Conservation (phyloP, 2,113 vertebrate species). For the Alosa alosa region DNA sequence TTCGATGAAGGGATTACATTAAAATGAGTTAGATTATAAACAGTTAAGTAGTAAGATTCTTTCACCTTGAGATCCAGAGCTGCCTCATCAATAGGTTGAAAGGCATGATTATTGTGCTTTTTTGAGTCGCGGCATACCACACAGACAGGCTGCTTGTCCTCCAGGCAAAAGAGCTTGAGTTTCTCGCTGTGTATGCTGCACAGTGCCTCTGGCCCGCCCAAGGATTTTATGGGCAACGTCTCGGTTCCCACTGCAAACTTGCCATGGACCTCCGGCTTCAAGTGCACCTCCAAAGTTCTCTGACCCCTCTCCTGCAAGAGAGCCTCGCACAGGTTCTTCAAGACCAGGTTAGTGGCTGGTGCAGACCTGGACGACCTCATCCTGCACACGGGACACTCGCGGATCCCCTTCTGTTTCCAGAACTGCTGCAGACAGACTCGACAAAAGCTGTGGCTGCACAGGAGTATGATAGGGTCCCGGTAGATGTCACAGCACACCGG, state of each 20-base stretch:
- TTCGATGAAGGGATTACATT: not conserved
- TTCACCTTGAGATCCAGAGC: conserved; percentile 22
- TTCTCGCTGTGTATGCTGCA: conserved; percentile 16
- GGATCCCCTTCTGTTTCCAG: conserved; percentile 27
- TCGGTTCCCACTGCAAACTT: not conserved
- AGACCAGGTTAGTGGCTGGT: not conserved
- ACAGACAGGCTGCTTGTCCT: conserved; percentile 13
- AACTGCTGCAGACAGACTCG: conserved; percentile 10
- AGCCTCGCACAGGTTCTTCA: not conserved
- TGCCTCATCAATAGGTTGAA: conserved; percentile 20
- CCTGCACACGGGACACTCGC: conserved; percentile 12
- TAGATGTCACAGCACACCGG: not conserved
- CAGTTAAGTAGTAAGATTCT: not conserved
- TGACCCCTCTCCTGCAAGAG: not conserved
- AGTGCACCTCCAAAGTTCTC: not conserved
- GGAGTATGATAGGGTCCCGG: not conserved
- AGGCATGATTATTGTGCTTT: not conserved
- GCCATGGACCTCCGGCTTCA: not conserved
- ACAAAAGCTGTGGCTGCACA: conserved; percentile 24
- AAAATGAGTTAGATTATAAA: not conserved
- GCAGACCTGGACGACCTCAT: not conserved
- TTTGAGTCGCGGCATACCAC: conserved; percentile 12
- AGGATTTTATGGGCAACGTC: not conserved
- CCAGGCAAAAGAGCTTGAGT: conserved; percentile 22
- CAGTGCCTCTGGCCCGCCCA: not conserved